These are phyloP conservation scores for Paradisaea rubra DNA, from an alignment of 2,113 vertebrate species.

Conservation along the genomic window DNA sequence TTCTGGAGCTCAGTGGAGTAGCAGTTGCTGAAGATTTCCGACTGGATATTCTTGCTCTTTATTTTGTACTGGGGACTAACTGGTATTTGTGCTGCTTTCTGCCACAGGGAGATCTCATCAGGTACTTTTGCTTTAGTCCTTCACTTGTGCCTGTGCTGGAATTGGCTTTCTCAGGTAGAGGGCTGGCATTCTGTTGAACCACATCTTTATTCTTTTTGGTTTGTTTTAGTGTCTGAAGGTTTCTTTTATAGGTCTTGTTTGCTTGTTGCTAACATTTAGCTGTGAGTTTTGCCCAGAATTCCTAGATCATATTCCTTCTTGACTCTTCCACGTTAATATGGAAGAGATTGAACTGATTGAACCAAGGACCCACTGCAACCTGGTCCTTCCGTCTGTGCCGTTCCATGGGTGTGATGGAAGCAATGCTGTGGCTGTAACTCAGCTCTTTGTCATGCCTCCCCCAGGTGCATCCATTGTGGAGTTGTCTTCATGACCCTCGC, in stretches of 20 bases:
- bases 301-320: neutral
- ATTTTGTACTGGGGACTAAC: neutral
- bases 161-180: neutral
- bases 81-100: neutral
- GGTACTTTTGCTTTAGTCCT: neutral
- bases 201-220: neutral
- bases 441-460: neutral
- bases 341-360: neutral
- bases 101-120: neutral
- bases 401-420: fast-evolving
- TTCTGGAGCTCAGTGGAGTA: neutral
- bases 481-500: slow-evolving; percentile 84
- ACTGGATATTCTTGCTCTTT: neutral
- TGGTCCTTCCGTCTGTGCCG: fast-evolving
- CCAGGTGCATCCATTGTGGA: slow-evolving; percentile 93
- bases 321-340: fast-evolving
- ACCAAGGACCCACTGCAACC: fast-evolving
- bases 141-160: neutral
- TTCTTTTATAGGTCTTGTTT: neutral
- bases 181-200: neutral
- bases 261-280: neutral
- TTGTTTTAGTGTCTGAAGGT: neutral
- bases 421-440: neutral
- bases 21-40: neutral
- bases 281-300: neutral